Evolutionary conservation across 2,797 vertebrate genomes (phyloP).

Genomic region (Peromyscus eremicus): DNA sequence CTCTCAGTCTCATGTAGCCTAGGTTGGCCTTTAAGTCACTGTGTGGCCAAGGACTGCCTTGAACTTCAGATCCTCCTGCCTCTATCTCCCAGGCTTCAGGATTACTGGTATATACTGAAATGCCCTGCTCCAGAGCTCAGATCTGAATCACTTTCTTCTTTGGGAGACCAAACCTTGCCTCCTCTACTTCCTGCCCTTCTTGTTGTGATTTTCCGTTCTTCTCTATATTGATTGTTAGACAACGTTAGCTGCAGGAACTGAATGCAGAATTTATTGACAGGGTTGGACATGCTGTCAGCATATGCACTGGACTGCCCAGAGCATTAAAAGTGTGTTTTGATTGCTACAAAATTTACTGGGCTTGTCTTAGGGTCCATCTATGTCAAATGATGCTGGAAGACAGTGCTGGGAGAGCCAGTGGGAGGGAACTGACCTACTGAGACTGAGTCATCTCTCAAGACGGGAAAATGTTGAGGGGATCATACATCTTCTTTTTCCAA

Average conservation of each 20-base stretch:
- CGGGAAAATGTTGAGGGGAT: not conserved
- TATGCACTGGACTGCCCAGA: not conserved
- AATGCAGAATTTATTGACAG: not conserved
- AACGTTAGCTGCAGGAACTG: not conserved
- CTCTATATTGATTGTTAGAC: not conserved
- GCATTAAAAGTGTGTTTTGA: constrained; percentile 26
- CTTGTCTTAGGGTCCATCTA: not conserved
- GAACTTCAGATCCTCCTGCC: not conserved
- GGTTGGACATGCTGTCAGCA: not conserved
- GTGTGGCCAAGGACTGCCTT: not conserved
- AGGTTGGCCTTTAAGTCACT: not conserved
- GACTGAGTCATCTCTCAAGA: not conserved
- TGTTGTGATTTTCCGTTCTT: not conserved
- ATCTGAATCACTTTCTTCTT: not conserved
- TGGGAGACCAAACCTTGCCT: not conserved
- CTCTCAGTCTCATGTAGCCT: not conserved
- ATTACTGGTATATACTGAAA: not conserved
- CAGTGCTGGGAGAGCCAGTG: not conserved
- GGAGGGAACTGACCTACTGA: not conserved
- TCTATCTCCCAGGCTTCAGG: not conserved
- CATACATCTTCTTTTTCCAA: not conserved
- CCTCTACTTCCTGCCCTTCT: not conserved
- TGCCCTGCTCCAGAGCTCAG: not conserved
- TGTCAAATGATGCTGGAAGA: not conserved
- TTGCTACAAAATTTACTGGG: constrained; percentile 8